These are phyloP conservation scores for Buphagus erythrorhynchus DNA, from an alignment of 2,797 vertebrate genomes.

Conservation along the genomic window DNA sequence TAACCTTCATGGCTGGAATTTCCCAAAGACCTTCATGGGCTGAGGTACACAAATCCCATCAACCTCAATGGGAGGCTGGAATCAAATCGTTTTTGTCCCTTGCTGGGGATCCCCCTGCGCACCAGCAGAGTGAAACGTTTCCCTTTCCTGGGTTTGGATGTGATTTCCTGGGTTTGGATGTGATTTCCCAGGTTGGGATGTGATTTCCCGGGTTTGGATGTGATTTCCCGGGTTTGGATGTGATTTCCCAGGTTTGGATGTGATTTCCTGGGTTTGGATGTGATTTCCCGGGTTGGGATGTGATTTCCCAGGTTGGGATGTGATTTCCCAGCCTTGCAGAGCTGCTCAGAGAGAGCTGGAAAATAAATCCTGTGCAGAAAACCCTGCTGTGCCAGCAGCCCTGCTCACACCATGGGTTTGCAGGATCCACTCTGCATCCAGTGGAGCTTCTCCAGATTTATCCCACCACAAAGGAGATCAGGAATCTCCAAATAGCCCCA, in stretches of 20 bases:
- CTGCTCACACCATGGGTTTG: slow-evolving; percentile 2
- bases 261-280: background rate
- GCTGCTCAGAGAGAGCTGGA: background rate
- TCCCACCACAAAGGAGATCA: background rate
- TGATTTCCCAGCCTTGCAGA: background rate
- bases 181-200: background rate
- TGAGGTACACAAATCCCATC: slow-evolving; percentile 26
- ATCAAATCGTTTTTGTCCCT: background rate
- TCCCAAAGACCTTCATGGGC: slow-evolving; percentile 58
- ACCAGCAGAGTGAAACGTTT: background rate
- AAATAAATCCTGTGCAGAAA: slow-evolving; percentile 31
- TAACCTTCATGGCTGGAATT: slow-evolving; percentile 69
- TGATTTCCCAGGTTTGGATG: background rate
- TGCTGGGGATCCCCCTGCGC: background rate
- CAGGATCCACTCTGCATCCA: background rate
- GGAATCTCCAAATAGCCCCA: background rate
- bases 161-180: background rate
- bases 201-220: background rate
- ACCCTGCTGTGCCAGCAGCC: background rate
- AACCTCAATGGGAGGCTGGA: background rate
- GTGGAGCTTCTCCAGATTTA: background rate
- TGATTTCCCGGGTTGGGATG: background rate
- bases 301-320: background rate
- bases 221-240: background rate
- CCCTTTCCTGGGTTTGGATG: background rate